phyloP scores from a whole-genome alignment of 2,797 vertebrate species.

The Rhinatrema bivittatum region DNA sequence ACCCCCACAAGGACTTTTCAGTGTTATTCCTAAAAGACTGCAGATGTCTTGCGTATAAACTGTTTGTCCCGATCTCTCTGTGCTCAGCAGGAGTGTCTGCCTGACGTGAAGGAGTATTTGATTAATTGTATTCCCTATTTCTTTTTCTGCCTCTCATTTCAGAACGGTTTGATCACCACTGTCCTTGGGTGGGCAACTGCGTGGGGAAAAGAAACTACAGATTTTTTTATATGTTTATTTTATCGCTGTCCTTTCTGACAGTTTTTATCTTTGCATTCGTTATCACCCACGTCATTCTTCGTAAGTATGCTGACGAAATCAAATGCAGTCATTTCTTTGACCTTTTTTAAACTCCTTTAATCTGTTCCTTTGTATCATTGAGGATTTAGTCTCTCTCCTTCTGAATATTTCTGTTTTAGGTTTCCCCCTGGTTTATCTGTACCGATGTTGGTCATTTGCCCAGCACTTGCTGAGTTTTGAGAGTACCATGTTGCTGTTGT shows the following conservation, averaged over 20 bases:
- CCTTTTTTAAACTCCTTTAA: conserved; percentile 7
- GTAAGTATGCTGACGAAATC: conserved; percentile 78
- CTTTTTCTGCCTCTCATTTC: conserved; percentile 61
- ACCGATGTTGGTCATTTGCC: no score
- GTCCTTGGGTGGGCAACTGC: conserved; percentile 98
- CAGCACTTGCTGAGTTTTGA: no score
- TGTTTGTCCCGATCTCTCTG: no score
- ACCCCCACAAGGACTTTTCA: no score
- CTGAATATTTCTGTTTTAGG: no score
- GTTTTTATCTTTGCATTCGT: conserved; percentile 98
- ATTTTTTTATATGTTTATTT: conserved; percentile 99
- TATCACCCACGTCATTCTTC: conserved; percentile 93
- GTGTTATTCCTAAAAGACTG: no score
- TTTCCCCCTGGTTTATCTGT: no score
- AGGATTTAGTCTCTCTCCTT: no score
- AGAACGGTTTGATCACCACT: conserved; percentile 98
- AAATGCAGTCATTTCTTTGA: conserved; percentile 50
- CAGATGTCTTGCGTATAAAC: no score
- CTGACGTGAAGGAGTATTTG: conserved; percentile 23
- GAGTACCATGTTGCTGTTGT: no score
- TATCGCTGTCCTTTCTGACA: conserved; percentile 97
- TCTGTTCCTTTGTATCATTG: neutral
- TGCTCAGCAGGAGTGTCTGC: no score
- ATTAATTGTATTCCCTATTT: conserved; percentile 50
- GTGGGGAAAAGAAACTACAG: conserved; percentile 98